Evolutionary conservation across 1,140 invertebrate genomes (phyloP), one percentile per base, ranked within the genome.

Genomic region (Drosophila serrata): DNA sequence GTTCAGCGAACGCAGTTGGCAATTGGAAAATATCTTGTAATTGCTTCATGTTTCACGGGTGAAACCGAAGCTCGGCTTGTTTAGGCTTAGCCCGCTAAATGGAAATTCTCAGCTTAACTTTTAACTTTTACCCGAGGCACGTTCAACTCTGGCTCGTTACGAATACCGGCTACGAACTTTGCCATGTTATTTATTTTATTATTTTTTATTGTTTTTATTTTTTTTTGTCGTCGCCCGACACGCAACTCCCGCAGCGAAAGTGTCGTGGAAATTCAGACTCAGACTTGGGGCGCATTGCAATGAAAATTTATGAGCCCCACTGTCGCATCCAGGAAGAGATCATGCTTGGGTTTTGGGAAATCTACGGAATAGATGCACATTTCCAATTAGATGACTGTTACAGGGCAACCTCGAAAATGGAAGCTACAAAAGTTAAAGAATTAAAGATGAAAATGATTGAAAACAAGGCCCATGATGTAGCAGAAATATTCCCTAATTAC

Each of bases 81-180:
- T 51, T 65, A 65, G 49, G 42, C 68, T 46, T 17, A 43, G 37
- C 22, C 46, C 22, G 55, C 67, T 59, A 33, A 75, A 68, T 68
- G 49, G 46, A 60, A 87, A 87, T 88, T 87, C 81, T 84, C 80
- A 72, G 60, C 72, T 64, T 39, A 75, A 75, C 59, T 61, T 45
- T 81, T 51, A 85, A 81, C 82, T 86, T 86, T 87, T 86, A 87
- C 79, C 79, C 82, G 61, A 37, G 63, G 81, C 84, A 76, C 75
- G 84, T 70, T 75, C 78, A 64, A 53, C 53, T 75, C 57, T 59
- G 55, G 22, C 49, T 62, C 49, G 51, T 48, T 55, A 43, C 48
- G 29, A 53, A 53, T 53, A 35, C 49, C 49, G 31, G 49, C 49
- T 35, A 53, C 49, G 31, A 53, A 53, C 49, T 53, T 53, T 22